These are phyloP conservation scores for Chondrosia reniformis DNA, from an alignment of 37 sponge, comb jelly and placozoan genomes.

Conservation along the genomic window DNA sequence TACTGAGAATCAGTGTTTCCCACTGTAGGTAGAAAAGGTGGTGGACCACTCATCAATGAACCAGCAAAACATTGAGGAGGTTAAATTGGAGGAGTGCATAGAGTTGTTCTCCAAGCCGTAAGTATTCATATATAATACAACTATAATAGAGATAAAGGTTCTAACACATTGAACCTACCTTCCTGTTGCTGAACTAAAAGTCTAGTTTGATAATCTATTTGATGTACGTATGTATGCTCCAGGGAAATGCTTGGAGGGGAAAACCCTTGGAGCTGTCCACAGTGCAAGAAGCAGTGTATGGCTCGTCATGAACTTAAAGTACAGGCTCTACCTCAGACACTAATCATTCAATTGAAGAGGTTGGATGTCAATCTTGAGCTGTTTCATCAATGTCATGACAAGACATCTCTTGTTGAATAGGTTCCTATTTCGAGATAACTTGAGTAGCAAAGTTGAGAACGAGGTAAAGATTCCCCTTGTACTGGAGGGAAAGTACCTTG, in stretches of 20 bases:
- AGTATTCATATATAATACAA: too few relatives aligned
- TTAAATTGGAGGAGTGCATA: slow-evolving; percentile 56
- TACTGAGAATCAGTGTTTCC: neutral
- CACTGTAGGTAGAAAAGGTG: neutral
- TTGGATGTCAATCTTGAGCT: neutral
- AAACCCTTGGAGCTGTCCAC: slow-evolving; percentile 68
- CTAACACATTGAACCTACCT: too few relatives aligned
- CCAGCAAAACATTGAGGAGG: neutral
- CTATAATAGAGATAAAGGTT: too few relatives aligned
- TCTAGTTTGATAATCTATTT: neutral
- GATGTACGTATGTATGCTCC: neutral
- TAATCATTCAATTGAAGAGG: slow-evolving; percentile 77
- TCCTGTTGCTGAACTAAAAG: neutral
- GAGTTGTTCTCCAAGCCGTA: slow-evolving; percentile 50
- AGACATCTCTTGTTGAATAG: slow-evolving; percentile 14
- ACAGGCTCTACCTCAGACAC: slow-evolving; percentile 36
- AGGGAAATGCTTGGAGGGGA: slow-evolving; percentile 62
- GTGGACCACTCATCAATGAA: slow-evolving; percentile 44
- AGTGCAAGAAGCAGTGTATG: slow-evolving; percentile 31
- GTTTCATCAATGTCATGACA: neutral
- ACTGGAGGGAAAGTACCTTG: neutral
- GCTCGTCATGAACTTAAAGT: slow-evolving; percentile 27
- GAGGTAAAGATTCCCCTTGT: slow-evolving; percentile 47
- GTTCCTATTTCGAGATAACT: slow-evolving; percentile 59
- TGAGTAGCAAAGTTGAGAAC: slow-evolving; percentile 57